Evolutionary conservation across 2,888 invertebrate species (phyloP), one percentile per base, ranked within the genome.

Genomic region (Tillus elongatus): DNA sequence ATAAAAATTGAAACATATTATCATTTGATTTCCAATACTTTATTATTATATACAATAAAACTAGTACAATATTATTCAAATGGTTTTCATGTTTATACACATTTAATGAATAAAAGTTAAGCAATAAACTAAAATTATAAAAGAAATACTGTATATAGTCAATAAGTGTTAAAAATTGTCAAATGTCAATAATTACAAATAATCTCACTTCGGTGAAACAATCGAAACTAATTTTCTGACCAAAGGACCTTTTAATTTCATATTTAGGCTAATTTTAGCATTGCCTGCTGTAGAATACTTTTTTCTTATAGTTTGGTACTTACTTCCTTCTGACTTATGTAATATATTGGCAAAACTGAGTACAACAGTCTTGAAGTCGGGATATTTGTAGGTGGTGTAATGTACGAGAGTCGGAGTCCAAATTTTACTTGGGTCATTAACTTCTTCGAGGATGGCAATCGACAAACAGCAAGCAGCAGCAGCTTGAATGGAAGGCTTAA

Each of bases 401-500:
- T 79, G 77, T 4, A 68, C 67, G 39, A 95, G 62, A 0, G 83
- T 82, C 9, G 76, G 71, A 1, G 77, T 83, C 92, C 90, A 90
- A 26, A 77, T 46, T 64, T 64, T 42, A 56, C 59, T 42, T 33
- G 64, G 58, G 47, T 70, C 54, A 28, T 58, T 57, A n/a, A 61
- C 53, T 4, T 68, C 67, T 57, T 67, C 71, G 13, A 86, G 69
- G 12, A 75, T 53, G 37, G 68, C 61, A 1, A 72, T 58, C 2
- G 89, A 75, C 6, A 91, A 70, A 59, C 82, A 88, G 37, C 87
- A 71, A 4, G 89, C 79, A 3, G 84, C 81, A 4, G 86, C 87
- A 28, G 91, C 85, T 39, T 90, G 71, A 50, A 85, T 72, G 0
- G 96, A 96, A 0, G 95, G 92, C 41, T 74, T 71, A 53, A 82